These are phyloP conservation scores for Poecile montanus DNA, from an alignment of 2,797 vertebrate genomes.

Conservation along the genomic window DNA sequence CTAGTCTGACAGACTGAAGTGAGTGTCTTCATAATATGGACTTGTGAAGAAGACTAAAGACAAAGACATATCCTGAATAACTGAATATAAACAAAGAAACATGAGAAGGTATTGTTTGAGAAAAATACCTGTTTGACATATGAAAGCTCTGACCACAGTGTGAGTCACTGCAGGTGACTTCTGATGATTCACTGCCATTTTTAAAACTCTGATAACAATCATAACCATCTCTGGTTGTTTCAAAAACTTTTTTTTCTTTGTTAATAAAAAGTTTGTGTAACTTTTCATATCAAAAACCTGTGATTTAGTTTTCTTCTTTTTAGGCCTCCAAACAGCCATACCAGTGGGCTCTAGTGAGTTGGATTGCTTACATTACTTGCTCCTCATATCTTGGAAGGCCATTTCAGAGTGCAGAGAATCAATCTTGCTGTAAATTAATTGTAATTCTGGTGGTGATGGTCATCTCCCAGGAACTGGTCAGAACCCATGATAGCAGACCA, in stretches of 20 bases:
- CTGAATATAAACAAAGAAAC: slow-evolving; percentile 45
- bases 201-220: slow-evolving; percentile 65
- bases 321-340: background rate
- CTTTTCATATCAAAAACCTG: background rate
- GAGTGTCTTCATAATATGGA: background rate
- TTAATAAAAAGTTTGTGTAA: slow-evolving; percentile 25
- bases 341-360: background rate
- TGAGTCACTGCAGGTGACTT: slow-evolving; percentile 75
- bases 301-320: background rate
- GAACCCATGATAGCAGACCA: background rate
- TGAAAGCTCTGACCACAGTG: slow-evolving; percentile 67
- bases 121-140: slow-evolving; percentile 58
- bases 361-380: background rate
- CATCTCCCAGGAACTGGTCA: background rate
- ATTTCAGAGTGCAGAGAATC: background rate
- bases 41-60: slow-evolving; percentile 33
- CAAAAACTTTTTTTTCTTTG: slow-evolving; percentile 9
- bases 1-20: background rate
- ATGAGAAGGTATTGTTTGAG: slow-evolving; percentile 54
- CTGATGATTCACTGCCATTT: slow-evolving; percentile 73
- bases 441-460: background rate
- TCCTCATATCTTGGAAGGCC: background rate
- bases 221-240: slow-evolving; percentile 71
- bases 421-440: background rate
- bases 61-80: slow-evolving; percentile 50